A percentile compares a stretch with the other conserved stretches of the same genome.
These are phyloP conservation scores for Dasysyrphus albostriatus DNA, from an alignment of 2,888 invertebrate genomes.

Conservation along the genomic window DNA sequence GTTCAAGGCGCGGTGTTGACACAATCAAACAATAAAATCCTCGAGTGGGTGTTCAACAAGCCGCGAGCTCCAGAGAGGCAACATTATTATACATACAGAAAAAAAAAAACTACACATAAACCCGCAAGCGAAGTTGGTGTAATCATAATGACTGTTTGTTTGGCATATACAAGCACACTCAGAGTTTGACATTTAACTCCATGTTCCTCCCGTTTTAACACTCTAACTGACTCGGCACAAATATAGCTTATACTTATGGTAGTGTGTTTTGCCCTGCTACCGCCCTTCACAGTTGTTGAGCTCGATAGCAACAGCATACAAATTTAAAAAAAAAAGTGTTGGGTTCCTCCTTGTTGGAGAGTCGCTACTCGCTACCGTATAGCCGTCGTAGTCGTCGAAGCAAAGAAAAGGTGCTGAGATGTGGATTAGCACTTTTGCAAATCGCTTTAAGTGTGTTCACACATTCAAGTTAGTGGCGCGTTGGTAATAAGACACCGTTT, in stretches of 20 bases:
- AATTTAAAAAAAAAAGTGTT: conserved; percentile 27
- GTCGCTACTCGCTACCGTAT: conserved; percentile 5
- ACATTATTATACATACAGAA: conserved; percentile 11
- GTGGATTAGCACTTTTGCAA: conserved; percentile 75
- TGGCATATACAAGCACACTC: conserved; percentile 57
- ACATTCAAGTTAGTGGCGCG: conserved; percentile 68
- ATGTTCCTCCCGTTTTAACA: conserved; percentile 69
- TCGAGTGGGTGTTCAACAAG: conserved; percentile 75
- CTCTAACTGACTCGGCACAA: conserved; percentile 65
- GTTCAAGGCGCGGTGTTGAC: conserved; percentile 24
- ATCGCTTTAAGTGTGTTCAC: conserved; percentile 75
- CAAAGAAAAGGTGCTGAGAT: conserved; percentile 68
- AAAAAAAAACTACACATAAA: conserved; percentile 37
- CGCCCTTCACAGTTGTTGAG: conserved; percentile 6
- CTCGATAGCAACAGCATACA: neutral
- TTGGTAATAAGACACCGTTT: conserved; percentile 61
- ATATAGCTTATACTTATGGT: conserved; percentile 56
- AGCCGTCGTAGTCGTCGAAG: conserved; percentile 7
- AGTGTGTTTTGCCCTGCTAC: conserved; percentile 23
- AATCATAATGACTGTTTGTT: conserved; percentile 71
- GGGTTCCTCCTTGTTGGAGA: conserved; percentile 30
- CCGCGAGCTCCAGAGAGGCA: conserved; percentile 58
- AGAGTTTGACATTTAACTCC: conserved; percentile 73
- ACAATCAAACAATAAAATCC: conserved; percentile 74
- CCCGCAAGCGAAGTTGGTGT: conserved; percentile 52